These are phyloP conservation scores for Pomatorhinus ruficollis DNA, from an alignment of 2,113 vertebrate genomes.

Conservation along the genomic window DNA sequence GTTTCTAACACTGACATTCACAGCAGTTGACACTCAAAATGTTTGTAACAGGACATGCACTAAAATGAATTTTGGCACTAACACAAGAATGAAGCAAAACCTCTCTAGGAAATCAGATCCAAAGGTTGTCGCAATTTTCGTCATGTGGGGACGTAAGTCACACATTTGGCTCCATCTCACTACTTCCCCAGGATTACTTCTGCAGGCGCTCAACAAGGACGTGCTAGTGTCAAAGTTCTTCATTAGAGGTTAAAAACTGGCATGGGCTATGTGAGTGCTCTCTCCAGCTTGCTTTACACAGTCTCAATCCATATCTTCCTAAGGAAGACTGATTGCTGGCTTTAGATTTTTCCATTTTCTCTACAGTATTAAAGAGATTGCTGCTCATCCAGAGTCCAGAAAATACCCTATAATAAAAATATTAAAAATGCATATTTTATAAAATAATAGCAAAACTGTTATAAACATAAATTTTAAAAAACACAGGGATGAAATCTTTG, in stretches of 20 bases:
- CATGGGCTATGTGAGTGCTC: not conserved
- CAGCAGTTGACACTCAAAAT: not conserved
- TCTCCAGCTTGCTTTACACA: rapidly evolving
- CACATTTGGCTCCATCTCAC: rapidly evolving
- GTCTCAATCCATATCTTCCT: not conserved
- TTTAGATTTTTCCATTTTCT: not conserved
- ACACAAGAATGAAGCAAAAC: not conserved
- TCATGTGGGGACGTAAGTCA: not conserved
- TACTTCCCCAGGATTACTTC: not conserved
- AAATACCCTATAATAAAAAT: not conserved
- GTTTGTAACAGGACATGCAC: rapidly evolving
- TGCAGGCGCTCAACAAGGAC: not conserved
- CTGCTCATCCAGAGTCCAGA: not conserved
- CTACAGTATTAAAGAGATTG: not conserved
- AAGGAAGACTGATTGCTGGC: not conserved
- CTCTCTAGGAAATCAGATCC: not conserved
- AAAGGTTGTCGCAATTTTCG: not conserved
- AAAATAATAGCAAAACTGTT: not conserved
- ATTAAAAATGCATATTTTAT: not conserved
- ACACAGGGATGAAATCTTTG: not conserved
- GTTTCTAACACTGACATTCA: not conserved
- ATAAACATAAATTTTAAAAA: not conserved
- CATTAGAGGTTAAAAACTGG: not conserved
- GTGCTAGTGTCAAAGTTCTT: not conserved
- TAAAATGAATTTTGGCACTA: not conserved